phyloP scores from a whole-genome alignment of 2,888 invertebrate genomes.

The Limnephilus auricula region DNA sequence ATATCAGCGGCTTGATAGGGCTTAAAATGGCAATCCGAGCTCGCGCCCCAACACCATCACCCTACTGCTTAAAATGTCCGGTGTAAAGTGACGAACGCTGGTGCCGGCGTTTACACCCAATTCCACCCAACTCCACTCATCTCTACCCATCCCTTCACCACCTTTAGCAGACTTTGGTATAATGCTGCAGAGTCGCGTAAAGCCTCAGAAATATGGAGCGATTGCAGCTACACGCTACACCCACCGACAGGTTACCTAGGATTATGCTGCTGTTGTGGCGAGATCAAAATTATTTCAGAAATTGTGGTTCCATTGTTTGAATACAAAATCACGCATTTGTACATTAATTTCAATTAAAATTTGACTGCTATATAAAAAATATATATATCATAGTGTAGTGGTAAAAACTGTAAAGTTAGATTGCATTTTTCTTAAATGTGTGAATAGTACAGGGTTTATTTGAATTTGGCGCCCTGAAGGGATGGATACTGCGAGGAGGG shows the following conservation, averaged over 20 bases:
- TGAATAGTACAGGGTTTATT: too few species aligned
- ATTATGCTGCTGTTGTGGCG: not conserved
- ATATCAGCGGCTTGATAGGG: constrained; percentile 7
- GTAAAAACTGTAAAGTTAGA: too few species aligned
- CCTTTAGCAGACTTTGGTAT: not conserved
- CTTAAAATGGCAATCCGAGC: constrained; percentile 11
- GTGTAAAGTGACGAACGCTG: constrained; percentile 23
- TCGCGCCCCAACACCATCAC: not conserved
- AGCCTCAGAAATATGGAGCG: not conserved
- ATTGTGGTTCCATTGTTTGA: not conserved
- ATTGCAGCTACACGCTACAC: constrained; percentile 12
- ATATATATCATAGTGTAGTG: too few species aligned
- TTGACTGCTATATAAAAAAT: too few species aligned
- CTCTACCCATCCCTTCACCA: not conserved
- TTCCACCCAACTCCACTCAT: not conserved
- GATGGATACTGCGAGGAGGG: too few species aligned
- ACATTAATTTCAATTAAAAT: too few species aligned
- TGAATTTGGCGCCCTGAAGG: too few species aligned
- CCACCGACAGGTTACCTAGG: not conserved
- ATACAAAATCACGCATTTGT: not conserved
- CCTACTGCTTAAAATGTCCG: constrained; percentile 19
- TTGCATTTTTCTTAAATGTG: too few species aligned
- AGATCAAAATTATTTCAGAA: not conserved
- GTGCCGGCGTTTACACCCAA: not conserved
- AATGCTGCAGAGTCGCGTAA: not conserved